Evolutionary conservation across 2,113 vertebrate species (phyloP), one percentile per base, ranked within the genome.

Genomic region (Rhagologus leucostigma): DNA sequence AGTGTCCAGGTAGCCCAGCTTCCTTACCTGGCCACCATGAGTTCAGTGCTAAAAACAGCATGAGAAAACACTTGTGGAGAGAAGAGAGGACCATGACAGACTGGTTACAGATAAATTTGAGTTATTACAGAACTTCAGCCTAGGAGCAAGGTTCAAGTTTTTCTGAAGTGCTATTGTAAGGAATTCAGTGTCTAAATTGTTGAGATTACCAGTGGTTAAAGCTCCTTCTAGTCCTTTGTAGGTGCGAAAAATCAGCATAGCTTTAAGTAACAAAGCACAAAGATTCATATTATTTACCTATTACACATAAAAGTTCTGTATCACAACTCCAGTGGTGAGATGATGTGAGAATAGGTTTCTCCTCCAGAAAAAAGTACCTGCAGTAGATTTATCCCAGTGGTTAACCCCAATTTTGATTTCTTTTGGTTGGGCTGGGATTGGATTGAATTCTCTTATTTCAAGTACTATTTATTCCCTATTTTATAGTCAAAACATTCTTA

Each of bases 191-290:
- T 35, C n/a, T 79, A 41, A 76, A 62, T 7, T 52, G 22, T 29
- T 46, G 44, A 85, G 44, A 86, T 46, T 79, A 29, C 6, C 33
- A 68, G 6, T 7, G 6, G 18, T 64, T 81, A 95, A 79, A 53
- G 18, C 11, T 88, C 49, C 46, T 87, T 59, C 14, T 11, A 79
- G 30, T 52, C 65, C 41, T 80, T 37, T 65, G 8, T 9, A 82
- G 52, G 32, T 68, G 19, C 62, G 20, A 88, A 90, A 85, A 80
- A 90, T 32, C 37, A 76, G 22, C 32, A 56, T 3, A 77, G 22
- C 13, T 92, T 90, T 85, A 83, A 56, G 46, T 81, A 89, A 76
- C 10, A 65, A 88, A 81, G 35, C 27, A n/a, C 18, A 47, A 78
- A 78, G 15, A 87, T 32, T 82, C 64, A 71, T 6, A 52, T 23